These are phyloP conservation scores for human (Homo sapiens) DNA, from an alignment of 2,113 vertebrate species.

Conservation along the genomic window GRCh38 chr12:124248501-124249000, in stretches of 20 bases:
- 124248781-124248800: not conserved
- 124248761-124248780: not conserved
- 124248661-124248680: no score
- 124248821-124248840: no score
- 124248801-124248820: not conserved
- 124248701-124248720: not conserved
- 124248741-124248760: not conserved
- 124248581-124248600: no score
- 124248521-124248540: no score
- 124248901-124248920: accelerated
- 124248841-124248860: accelerated
- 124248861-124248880: no score
- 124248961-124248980: not conserved
- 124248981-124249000: not conserved
- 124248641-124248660: no score
- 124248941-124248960: not conserved
- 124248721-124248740: no score
- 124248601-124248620: no score
- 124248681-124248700: not conserved
- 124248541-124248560: no score
- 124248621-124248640: no score
- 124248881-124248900: accelerated
- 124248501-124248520: no score
- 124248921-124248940: not conserved
- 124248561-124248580: no score